Evolutionary conservation across 1,140 invertebrate genomes (phyloP).

Genomic region (Aphaenogaster rudis): DNA sequence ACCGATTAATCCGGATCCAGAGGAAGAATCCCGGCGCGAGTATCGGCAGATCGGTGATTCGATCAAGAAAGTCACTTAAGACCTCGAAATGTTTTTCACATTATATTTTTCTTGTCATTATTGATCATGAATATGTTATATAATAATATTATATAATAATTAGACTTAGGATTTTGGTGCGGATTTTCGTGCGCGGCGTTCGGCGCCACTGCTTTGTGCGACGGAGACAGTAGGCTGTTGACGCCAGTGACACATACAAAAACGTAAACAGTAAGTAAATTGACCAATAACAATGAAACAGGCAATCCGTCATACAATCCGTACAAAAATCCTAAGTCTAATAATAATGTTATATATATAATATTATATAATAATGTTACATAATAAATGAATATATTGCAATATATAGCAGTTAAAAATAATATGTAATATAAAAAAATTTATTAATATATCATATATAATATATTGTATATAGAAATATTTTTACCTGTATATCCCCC

Average conservation of each 20-base stretch:
- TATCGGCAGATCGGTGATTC: conserved; percentile 68
- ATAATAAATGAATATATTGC: not conserved
- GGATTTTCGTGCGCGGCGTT: too few relatives aligned
- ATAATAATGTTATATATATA: too few relatives aligned
- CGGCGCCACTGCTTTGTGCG: too few relatives aligned
- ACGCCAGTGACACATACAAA: too few relatives aligned
- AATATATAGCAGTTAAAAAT: not conserved
- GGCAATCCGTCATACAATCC: too few relatives aligned
- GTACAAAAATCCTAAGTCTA: too few relatives aligned
- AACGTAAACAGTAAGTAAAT: too few relatives aligned
- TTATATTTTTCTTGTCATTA: not conserved
- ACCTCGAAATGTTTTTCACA: not conserved
- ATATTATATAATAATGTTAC: not conserved
- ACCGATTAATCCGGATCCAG: conserved; percentile 72
- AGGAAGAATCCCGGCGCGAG: conserved; percentile 61
- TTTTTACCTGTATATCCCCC: not conserved
- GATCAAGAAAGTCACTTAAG: not conserved
- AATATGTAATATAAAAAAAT: not conserved
- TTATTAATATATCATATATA: not conserved
- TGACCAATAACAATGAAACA: too few relatives aligned
- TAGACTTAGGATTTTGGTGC: too few relatives aligned
- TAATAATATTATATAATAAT: too few relatives aligned
- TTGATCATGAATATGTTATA: not conserved
- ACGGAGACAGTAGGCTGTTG: too few relatives aligned
- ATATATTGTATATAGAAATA: not conserved